These are phyloP conservation scores for Neoaliturus tenellus DNA, from an alignment of 2,888 invertebrate genomes.

Conservation along the genomic window DNA sequence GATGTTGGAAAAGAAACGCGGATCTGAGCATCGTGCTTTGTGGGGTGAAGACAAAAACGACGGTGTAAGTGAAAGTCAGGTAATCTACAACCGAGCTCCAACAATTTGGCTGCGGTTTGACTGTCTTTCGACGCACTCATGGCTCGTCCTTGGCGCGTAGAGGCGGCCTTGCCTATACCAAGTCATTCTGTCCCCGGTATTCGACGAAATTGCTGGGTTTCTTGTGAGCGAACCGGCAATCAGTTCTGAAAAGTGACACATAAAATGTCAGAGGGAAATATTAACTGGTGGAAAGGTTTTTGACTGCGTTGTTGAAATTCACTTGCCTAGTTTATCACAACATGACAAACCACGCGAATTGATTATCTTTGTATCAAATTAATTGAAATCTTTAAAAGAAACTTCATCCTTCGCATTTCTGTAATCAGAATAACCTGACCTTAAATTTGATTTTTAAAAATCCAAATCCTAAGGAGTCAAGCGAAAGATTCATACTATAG, in stretches of 20 bases:
- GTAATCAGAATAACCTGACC: too few relatives aligned
- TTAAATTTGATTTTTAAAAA: too few relatives aligned
- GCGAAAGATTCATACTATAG: too few relatives aligned
- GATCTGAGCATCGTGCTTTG: conserved; percentile 6
- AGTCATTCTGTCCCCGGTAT: neutral
- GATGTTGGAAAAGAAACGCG: neutral
- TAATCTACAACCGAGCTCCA: neutral
- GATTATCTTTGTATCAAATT: too few relatives aligned
- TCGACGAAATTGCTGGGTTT: neutral
- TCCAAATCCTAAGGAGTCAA: too few relatives aligned
- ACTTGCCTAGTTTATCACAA: neutral
- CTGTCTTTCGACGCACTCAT: neutral
- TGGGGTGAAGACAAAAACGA: neutral
- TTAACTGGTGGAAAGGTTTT: neutral
- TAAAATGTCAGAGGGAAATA: neutral
- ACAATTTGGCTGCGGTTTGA: neutral
- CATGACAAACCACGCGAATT: neutral
- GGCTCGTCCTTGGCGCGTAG: neutral
- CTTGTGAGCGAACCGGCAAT: neutral
- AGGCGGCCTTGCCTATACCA: neutral
- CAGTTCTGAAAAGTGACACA: neutral
- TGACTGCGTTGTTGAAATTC: neutral
- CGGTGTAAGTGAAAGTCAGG: neutral
- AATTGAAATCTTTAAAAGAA: too few relatives aligned
- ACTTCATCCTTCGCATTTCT: too few relatives aligned